Conservation (phyloP, 2,113 vertebrate genomes). For the Chionodraco myersi region DNA sequence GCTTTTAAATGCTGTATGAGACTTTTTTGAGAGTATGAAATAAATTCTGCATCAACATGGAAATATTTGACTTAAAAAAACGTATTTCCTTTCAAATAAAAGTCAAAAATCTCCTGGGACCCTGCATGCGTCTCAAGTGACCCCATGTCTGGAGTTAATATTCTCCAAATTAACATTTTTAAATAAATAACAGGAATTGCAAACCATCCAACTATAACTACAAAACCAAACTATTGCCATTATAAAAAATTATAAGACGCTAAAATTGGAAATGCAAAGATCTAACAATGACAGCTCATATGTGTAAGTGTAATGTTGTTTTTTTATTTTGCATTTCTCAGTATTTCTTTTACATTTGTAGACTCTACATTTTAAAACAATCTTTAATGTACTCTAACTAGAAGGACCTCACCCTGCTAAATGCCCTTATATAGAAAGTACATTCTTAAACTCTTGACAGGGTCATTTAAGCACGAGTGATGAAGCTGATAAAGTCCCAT, state of each 20-base stretch:
- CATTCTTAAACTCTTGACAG: not conserved
- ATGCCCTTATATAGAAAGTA: conserved; percentile 11
- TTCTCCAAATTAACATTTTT: not conserved
- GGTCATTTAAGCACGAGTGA: conserved; percentile 81
- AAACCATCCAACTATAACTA: not conserved
- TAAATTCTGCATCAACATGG: not conserved
- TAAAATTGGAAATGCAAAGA: not conserved
- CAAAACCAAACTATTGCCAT: not conserved
- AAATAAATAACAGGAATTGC: not conserved
- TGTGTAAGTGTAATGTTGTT: no score
- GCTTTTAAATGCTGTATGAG: no score
- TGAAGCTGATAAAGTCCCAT: conserved; percentile 87
- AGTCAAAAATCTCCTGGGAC: not conserved
- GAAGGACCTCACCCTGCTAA: not conserved
- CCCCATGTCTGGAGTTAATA: not conserved
- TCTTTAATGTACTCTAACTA: not conserved
- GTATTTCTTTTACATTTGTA: not conserved
- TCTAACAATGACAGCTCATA: not conserved
- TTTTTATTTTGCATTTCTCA: not conserved
- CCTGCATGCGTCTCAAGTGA: not conserved
- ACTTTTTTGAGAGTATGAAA: not conserved
- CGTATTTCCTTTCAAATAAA: not conserved
- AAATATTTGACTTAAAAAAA: not conserved
- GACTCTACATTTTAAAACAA: not conserved
- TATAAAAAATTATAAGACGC: not conserved